Evolutionary conservation across 2,113 vertebrate genomes (phyloP).

Genomic region (Prochilodus magdalenae): DNA sequence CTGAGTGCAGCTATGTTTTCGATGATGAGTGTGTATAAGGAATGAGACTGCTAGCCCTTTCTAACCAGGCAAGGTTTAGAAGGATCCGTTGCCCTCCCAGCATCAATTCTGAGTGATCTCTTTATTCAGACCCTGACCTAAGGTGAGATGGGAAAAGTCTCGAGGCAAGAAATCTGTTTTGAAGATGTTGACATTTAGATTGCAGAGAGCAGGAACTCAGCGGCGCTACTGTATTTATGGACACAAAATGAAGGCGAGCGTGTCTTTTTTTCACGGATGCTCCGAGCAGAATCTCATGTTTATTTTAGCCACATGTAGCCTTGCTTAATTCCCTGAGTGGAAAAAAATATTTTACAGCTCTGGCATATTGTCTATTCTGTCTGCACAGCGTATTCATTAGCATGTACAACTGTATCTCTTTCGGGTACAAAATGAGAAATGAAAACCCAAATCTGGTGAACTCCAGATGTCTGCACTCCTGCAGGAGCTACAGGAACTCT

Average conservation of each 20-base stretch:
- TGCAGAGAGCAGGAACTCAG: slow-evolving; percentile 1
- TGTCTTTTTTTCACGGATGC: slow-evolving; percentile 7
- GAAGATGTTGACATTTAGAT: neutral
- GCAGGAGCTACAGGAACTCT: neutral
- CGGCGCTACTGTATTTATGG: slow-evolving; percentile 9
- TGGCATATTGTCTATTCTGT: slow-evolving; percentile 11
- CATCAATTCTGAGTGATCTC: neutral
- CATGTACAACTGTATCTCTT: slow-evolving; percentile 8
- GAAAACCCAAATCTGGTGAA: neutral
- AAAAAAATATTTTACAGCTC: neutral
- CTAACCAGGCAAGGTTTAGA: neutral
- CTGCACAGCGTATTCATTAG: slow-evolving; percentile 8
- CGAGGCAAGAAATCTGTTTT: neutral
- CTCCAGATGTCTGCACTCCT: neutral
- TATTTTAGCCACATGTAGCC: slow-evolving; percentile 41
- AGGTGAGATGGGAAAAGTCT: neutral
- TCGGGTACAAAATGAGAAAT: slow-evolving; percentile 31
- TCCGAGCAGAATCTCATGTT: slow-evolving; percentile 26
- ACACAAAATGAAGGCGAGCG: neutral
- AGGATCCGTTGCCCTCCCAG: neutral
- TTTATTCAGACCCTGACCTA: neutral
- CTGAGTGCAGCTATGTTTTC: too few species aligned
- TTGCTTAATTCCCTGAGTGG: slow-evolving; percentile 21
- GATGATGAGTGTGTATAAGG: neutral
- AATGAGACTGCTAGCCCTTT: neutral